Evolutionary conservation across 2,113 vertebrate genomes (phyloP), one percentile per base, ranked within the genome.

Genomic region (Gallinago media): DNA sequence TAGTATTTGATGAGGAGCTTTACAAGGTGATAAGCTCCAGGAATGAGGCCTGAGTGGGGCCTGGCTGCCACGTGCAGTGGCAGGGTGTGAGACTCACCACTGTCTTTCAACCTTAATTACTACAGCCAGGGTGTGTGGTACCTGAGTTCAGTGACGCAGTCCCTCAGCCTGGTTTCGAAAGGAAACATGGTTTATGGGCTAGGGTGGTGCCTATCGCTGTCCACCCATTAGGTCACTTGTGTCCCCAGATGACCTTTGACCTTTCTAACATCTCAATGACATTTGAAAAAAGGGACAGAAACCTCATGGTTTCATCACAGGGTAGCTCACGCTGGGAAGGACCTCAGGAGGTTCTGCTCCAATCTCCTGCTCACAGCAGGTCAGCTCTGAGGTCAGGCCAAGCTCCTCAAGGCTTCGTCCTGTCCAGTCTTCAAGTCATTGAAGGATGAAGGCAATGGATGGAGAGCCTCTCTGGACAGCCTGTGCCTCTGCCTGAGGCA

Each of bases 91-190:
- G 68, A 78, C 32, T 81, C 72, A 18, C 58, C 75, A 25, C 2
- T 4, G 34, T 11, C 65, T 68, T 74, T 72, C 76, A 86, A 5
- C 61, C 34, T 85, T 96, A 94, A 95, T 95, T 91, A 56, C 94
- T 95, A 87, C 94, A 95, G 94, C 91, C 65, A 85, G 56, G 9
- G 2, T 6, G 3, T 56, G 47, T 49, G 68, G 84, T 55, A 54
- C 49, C 42, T 3, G 32, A 63, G 61, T 32, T 84, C 25, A 29
- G 46, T 36, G 76, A 74, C 2, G 0, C 72, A 66, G 68, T 59
- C 67, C 75, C 26, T 92, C 88, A 65, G 88, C 77, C 89, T 65
- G 62, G 16, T 62, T 93, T 78, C 78, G 44, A 71, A 89, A 80
- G 62, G 52, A 85, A 93, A 81, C 4, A 2, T 1, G 18, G 61